Evolutionary conservation across 2,888 invertebrate genomes (phyloP), one percentile per base, ranked within the genome.

Genomic region (Drosophila picticornis): DNA sequence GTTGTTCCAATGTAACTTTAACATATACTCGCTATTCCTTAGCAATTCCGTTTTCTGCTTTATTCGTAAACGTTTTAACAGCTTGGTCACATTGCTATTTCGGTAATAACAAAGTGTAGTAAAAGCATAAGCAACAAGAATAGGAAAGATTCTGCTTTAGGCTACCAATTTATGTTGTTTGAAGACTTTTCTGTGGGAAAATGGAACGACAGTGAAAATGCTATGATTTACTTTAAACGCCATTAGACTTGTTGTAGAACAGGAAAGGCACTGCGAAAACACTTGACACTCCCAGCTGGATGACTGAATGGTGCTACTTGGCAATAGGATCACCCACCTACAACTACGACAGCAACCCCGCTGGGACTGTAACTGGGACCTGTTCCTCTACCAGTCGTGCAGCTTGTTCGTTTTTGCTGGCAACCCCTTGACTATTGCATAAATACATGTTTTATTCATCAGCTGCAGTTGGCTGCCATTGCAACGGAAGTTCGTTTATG

Each of bases 401-500:
- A 5, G n/a, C 36, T 31, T 22, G 22, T 22, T 43, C 56, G 36
- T 25, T 55, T 52, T 2, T 48, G 55, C 55, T 58, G 60, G 38
- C 36, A 38, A 48, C 46, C 62, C 46, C 52, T 61, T 70, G 72
- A 71, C 80, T 82, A 68, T 71, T 75, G 80, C 83, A 83, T 83
- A 83, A 83, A 83, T 78, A 78, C 84, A 84, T 84, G 82, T 84
- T 84, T 84, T 84, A 84, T 84, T 84, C 84, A 84, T 82, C 84
- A 82, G 78, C 67, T 84, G 80, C 84, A 75, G 84, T 81, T 78
- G 77, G 77, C 82, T 81, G 82, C 58, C 73, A 57, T 63, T 79
- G 75, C 79, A 77, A 65, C 77, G 81, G 81, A 82, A 82, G 81
- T 80, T 80, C 79, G 81, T 82, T 81, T 80, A 79, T 75, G 82